phyloP scores from a whole-genome alignment of 2,113 vertebrate genomes.

The Lycaon pictus region DNA sequence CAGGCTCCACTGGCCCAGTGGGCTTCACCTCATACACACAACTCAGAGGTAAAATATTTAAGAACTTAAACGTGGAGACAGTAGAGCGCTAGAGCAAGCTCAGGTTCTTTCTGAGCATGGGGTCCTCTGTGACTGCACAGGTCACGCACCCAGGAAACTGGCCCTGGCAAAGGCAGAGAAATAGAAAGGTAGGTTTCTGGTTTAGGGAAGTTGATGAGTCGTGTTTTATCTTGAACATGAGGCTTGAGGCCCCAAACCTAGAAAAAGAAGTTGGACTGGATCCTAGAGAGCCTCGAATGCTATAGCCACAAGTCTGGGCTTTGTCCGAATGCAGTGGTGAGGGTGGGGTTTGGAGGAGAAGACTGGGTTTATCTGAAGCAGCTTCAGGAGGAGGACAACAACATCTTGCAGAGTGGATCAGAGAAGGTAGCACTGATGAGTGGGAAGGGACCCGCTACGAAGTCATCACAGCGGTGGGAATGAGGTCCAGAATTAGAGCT shows the following conservation, averaged over 20 bases:
- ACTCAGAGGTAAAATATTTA: not conserved
- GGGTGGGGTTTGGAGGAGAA: not conserved
- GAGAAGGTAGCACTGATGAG: not conserved
- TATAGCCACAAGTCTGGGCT: not conserved
- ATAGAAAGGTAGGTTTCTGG: not conserved
- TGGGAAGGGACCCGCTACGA: not conserved
- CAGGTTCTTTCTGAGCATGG: not conserved
- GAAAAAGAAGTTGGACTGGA: not conserved
- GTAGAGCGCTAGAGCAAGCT: not conserved
- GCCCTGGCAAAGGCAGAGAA: not conserved
- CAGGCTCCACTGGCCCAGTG: not conserved
- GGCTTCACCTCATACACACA: not conserved
- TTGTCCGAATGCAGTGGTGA: not conserved
- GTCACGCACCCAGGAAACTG: not conserved
- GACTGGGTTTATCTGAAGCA: not conserved
- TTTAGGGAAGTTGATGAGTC: not conserved
- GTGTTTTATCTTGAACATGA: slow-evolving; percentile 22
- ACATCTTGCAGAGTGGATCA: not conserved
- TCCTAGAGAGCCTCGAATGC: not conserved
- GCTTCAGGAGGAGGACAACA: not conserved
- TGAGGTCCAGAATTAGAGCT: not conserved
- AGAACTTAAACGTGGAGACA: not conserved
- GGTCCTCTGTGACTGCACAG: too few species aligned
- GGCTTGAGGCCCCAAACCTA: not conserved
- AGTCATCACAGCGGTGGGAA: not conserved